Conservation (phyloP, 37 sponge, comb jelly and placozoan genomes). For the Cliona cf. orientalis region DNA sequence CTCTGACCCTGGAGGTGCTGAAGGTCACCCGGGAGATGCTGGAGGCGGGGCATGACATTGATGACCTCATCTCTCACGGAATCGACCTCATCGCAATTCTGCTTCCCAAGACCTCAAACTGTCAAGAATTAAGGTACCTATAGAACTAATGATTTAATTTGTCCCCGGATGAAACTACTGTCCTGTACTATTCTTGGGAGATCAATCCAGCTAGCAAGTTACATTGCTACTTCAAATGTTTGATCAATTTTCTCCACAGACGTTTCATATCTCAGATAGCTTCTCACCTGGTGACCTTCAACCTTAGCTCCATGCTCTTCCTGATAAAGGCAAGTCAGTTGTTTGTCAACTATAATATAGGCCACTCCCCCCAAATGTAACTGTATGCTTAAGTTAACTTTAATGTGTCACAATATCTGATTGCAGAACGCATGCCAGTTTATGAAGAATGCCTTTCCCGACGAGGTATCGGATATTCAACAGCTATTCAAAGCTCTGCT, state of each 20-base stretch:
- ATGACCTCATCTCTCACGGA: conserved; percentile 63
- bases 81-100: conserved; percentile 64
- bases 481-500: conserved; percentile 37
- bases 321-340: conserved; percentile 38
- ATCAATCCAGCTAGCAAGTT: neutral
- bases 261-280: conserved; percentile 56
- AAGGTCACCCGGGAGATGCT: conserved; percentile 50
- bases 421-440: conserved; percentile 53
- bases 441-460: conserved; percentile 43
- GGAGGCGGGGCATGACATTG: conserved; percentile 55
- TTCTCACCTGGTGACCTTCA: conserved; percentile 42
- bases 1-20: conserved; percentile 40
- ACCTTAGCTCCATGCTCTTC: conserved; percentile 53
- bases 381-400: neutral
- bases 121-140: conserved; percentile 41
- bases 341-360: neutral
- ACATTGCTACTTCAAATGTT: neutral
- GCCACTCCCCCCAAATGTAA: neutral
- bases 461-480: conserved; percentile 31
- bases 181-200: neutral
- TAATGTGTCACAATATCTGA: neutral
- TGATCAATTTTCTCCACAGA: conserved; percentile 12
- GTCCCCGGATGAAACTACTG: neutral
- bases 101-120: conserved; percentile 4
- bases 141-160: too few species aligned